Evolutionary conservation across 2,888 invertebrate genomes (phyloP).

Genomic region (Apamea anceps): DNA sequence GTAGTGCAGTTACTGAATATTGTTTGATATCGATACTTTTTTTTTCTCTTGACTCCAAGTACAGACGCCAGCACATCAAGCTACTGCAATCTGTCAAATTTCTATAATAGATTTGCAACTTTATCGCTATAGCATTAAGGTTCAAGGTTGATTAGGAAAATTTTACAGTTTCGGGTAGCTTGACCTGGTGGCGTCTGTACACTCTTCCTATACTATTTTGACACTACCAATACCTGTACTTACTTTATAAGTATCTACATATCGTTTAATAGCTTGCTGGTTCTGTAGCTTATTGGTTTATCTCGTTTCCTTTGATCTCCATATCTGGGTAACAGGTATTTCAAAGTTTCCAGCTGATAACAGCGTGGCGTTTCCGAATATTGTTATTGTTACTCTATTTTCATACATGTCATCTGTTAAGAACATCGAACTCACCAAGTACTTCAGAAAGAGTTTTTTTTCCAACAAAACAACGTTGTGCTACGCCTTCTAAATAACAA

Average conservation of each 20-base stretch:
- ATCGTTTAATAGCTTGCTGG: background rate
- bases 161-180: too few relatives aligned
- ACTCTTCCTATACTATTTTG: background rate
- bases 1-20: too few relatives aligned
- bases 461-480: background rate
- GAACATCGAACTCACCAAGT: background rate
- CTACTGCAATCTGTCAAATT: too few relatives aligned
- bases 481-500: background rate
- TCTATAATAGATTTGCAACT: too few relatives aligned
- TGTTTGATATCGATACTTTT: too few relatives aligned
- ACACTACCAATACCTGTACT: background rate
- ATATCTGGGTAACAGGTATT: background rate
- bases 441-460: background rate
- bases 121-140: too few relatives aligned
- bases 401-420: background rate
- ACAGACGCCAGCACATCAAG: too few relatives aligned
- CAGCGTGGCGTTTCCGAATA: constrained; percentile 1
- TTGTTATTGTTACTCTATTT: background rate
- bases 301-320: background rate
- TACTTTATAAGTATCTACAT: background rate
- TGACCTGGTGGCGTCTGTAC: too few relatives aligned
- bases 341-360: constrained; percentile 17
- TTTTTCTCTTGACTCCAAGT: background rate
- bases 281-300: background rate
- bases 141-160: too few relatives aligned